Base-by-base conservation (phyloP, 1,140 invertebrate genomes). In the Onthophagus taurus region DNA sequence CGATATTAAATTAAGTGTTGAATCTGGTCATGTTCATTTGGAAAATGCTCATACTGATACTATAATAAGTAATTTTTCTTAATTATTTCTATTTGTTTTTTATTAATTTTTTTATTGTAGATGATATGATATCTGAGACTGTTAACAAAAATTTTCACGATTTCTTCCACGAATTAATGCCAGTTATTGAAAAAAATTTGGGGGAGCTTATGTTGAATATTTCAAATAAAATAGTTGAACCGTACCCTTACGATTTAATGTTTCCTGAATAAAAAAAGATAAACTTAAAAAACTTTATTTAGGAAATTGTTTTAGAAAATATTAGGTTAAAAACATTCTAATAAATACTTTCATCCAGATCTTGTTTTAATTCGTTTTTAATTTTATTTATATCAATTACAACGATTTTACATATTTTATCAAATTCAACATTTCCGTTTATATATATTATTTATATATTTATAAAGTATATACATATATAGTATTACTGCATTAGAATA, bases 21-120 rank as follows among this genome's bases (percentile, higher is more conserved):
- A 71, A 17, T 70, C 73, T 19, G 79, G 78, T 24, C 57, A 52
- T 1, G 51, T 81, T 7, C 55, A 61, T n/a, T 54, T 83, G 1
- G 70, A 77, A 1, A 80, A 82, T 60, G 61, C 81, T 2, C 81
- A 81, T 34, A 71, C 76, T 8, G 77, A 81, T 41, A 70, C 71
- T 50, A 53, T 65, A 4, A 50, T 76, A 34, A 67, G 65, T 67
- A 54, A 58, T 58, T 37, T 19, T 12, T 19, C 24, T 31, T 19
- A 12, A 4, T 12, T 11, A 37, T 5, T 8, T 3, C 8, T 3
- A 21, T 12, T n/a, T 36, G 17, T 21, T n/a, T 7, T 2, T 21
- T 16, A 37, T 43, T 30, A 24, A 45, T 26, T 24, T 45, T 37
- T 43, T 50, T 44, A 19, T 62, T 60, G 31, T 47, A 66, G 65